A percentile compares a stretch with the other conserved stretches of the same genome.
Conservation (phyloP, 2,888 invertebrate genomes). For the Coleophora flavipennella region DNA sequence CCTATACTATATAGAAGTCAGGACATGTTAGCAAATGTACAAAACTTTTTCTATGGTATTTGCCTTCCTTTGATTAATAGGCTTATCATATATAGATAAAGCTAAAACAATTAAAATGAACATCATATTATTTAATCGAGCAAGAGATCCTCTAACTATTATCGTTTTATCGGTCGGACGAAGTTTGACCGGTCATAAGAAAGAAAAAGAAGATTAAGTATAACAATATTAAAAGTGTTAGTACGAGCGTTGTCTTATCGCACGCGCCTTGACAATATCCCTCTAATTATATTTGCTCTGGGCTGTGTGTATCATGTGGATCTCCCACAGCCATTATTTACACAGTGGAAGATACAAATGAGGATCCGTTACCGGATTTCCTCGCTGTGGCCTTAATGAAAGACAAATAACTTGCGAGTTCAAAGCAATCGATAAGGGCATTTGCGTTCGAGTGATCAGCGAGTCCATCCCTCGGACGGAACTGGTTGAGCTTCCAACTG, state of each 20-base stretch:
- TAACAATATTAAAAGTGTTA: background rate
- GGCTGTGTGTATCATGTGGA: slow-evolving; percentile 33
- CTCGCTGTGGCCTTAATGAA: slow-evolving; percentile 59
- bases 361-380: slow-evolving; percentile 60
- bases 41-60: too few species aligned
- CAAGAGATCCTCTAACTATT: too few species aligned
- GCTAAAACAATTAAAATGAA: background rate
- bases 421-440: slow-evolving; percentile 51
- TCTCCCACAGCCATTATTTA: slow-evolving; percentile 50
- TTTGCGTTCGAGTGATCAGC: slow-evolving; percentile 47
- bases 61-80: slow-evolving; percentile 6
- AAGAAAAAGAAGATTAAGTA: background rate
- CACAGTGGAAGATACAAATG: slow-evolving; percentile 58
- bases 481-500: slow-evolving; percentile 5
- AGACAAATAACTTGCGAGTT: slow-evolving; percentile 56
- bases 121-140: too few species aligned
- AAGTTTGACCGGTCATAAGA: too few species aligned
- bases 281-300: slow-evolving; percentile 52
- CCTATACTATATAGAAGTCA: too few species aligned
- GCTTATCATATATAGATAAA: slow-evolving; percentile 1
- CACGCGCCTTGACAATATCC: slow-evolving; percentile 19
- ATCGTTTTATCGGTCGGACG: too few species aligned
- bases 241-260: background rate
- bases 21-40: too few species aligned
- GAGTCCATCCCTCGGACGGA: slow-evolving; percentile 17